Evolutionary conservation across 2,797 vertebrate genomes (phyloP).

Genomic region (Phyllotis vaccarum): DNA sequence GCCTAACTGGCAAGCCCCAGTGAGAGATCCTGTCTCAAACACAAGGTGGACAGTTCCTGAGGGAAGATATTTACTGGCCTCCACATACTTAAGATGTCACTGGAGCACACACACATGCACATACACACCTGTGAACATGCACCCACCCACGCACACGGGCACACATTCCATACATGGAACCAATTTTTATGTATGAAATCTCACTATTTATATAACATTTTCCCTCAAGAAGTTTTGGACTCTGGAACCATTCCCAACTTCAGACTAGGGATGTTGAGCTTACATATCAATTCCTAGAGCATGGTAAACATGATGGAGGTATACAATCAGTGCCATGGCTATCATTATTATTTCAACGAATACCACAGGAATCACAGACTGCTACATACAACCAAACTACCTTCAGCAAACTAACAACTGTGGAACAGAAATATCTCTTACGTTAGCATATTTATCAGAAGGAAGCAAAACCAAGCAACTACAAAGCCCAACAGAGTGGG

Average conservation of each 20-base stretch:
- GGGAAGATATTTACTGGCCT: too few relatives aligned
- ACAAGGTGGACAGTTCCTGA: not conserved
- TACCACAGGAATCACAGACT: not conserved
- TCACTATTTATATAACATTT: not conserved
- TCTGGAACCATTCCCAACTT: not conserved
- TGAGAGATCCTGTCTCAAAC: not conserved
- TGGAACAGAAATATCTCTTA: not conserved
- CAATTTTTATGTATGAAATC: not conserved
- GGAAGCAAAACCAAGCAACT: not conserved
- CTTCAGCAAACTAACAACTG: not conserved
- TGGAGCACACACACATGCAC: not conserved
- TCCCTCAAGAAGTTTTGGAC: not conserved
- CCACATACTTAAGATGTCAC: not conserved
- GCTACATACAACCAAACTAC: too few relatives aligned
- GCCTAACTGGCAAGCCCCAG: not conserved
- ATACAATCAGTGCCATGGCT: not conserved
- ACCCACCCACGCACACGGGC: not conserved
- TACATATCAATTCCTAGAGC: not conserved
- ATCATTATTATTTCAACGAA: not conserved
- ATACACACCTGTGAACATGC: not conserved
- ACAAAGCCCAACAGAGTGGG: not conserved
- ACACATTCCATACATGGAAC: not conserved
- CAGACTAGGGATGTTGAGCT: not conserved
- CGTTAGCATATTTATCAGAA: not conserved
- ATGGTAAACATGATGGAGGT: accelerated